Evolutionary conservation across 2,113 vertebrate genomes (phyloP), one percentile per base, ranked within the genome.

Genomic region (Cepphus grylle): DNA sequence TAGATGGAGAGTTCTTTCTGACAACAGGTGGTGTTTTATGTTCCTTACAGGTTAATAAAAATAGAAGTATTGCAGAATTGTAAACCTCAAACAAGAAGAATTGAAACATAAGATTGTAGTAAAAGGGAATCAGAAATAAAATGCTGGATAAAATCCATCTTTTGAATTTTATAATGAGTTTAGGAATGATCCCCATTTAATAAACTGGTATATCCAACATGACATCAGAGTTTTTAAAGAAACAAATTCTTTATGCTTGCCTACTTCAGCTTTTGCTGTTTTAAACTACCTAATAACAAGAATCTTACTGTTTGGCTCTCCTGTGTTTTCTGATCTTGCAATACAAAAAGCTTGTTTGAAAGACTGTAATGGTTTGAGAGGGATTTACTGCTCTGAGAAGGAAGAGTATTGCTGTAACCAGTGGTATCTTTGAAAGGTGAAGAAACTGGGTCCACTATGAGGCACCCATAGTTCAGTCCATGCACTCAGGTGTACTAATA

Each of bases 381-480:
- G 29, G 30, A 58, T 88, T 82, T 93, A 22, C 19, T 74, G 12
- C 20, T 49, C 16, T 56, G 63, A 26, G 2, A 69, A 79, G 11
- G 29, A 50, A 65, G 30, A 66, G 5, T 15, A 15, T 6, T 56
- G 6, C 14, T 61, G 8, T 69, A 76, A 29, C 1, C 0, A 1
- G 7, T 50, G 15, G 3, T 34, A 30, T 27, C 8, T 86, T 36
- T 82, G 71, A 67, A 5, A 70, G 14, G 7, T 77, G 58, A 78
- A 53, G 23, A 80, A 73, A 15, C 11, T 47, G 9, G 23, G 9
- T 30, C 11, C 2, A 2, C 34, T 47, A 4, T 20, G 25, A 73
- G 19, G 9, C 11, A 1, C 0, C 11, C 0, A 1, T 11, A 19
- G 2, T 22, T 0, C 1, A 50, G 6, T 6, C 40, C 8, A 22